Evolutionary conservation across 1,140 invertebrate species (phyloP).

Genomic region (Lethrus apterus): DNA sequence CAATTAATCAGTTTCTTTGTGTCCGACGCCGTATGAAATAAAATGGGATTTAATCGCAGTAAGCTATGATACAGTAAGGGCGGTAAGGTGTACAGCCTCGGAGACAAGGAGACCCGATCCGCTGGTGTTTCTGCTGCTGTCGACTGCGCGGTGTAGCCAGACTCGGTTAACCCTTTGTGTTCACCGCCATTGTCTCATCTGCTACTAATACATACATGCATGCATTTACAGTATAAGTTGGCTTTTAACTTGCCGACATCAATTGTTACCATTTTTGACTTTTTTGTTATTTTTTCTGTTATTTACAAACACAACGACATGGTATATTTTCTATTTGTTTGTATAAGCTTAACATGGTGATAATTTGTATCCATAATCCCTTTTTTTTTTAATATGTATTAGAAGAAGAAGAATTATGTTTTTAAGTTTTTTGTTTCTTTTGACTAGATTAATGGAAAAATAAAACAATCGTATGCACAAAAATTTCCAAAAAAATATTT

Average conservation of each 20-base stretch:
- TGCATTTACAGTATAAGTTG: constrained; percentile 28
- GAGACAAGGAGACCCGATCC: not conserved
- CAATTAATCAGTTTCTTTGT: no score
- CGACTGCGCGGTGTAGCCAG: constrained; percentile 10
- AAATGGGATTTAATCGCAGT: no score
- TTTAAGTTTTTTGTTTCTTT: no score
- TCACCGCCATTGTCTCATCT: constrained; percentile 27
- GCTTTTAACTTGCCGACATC: constrained; percentile 27
- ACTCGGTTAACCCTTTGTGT: constrained; percentile 8
- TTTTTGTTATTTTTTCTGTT: not conserved
- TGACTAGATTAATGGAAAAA: no score
- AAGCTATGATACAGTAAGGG: no score
- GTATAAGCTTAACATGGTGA: not conserved
- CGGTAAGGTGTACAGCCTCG: no score
- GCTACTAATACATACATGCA: constrained; percentile 32
- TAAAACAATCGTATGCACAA: no score
- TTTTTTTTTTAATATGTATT: not conserved
- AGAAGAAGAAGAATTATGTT: no score
- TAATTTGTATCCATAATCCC: not conserved
- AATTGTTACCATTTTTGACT: constrained; percentile 28
- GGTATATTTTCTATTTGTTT: not conserved
- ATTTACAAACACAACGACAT: not conserved
- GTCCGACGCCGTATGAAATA: no score
- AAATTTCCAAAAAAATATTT: not conserved
- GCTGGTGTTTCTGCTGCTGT: constrained; percentile 6